These are phyloP conservation scores for Menura novaehollandiae DNA, from an alignment of 2,113 vertebrate species.

Conservation along the genomic window DNA sequence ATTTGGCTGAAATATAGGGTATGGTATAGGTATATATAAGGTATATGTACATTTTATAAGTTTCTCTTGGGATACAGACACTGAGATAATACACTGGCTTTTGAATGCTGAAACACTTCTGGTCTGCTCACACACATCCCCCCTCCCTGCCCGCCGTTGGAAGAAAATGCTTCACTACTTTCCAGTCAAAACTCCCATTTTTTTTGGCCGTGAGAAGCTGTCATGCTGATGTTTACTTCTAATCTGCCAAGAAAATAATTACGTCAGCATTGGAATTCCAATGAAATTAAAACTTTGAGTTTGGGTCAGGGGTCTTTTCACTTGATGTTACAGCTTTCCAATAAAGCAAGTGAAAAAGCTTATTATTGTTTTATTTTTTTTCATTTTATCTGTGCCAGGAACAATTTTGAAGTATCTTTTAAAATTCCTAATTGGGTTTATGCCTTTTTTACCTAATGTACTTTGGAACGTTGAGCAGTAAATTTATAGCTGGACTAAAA, in stretches of 20 bases:
- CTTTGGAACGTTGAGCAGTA: neutral
- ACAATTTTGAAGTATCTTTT: neutral
- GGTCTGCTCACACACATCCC: neutral
- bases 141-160: fast-evolving
- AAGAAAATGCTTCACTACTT: neutral
- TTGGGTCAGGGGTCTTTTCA: neutral
- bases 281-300: neutral
- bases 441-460: neutral
- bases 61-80: neutral
- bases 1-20: neutral
- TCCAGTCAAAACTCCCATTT: neutral
- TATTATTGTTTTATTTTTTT: neutral
- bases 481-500: neutral
- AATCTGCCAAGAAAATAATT: neutral
- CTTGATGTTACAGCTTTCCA: neutral
- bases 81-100: neutral
- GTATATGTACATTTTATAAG: no score
- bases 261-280: neutral
- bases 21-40: no score
- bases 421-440: neutral
- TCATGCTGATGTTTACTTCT: neutral
- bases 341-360: neutral
- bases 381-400: neutral
- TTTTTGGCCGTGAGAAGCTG: neutral
- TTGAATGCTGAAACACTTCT: neutral